Conservation (phyloP, 2,113 vertebrate species). For the Ibidorhyncha struthersii region DNA sequence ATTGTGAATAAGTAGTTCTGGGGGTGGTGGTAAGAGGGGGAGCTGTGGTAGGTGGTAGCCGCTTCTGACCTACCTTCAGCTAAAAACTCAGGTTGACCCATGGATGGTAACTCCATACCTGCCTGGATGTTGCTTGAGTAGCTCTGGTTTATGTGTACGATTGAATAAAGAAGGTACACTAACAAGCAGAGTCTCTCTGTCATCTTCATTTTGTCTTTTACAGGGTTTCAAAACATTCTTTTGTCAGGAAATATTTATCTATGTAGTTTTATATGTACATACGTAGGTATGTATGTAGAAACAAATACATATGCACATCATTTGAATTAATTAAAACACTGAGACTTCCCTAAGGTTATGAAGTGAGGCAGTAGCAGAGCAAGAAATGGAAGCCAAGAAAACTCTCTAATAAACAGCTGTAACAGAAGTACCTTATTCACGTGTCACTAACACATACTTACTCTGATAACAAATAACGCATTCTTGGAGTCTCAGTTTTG, state of each 20-base stretch:
- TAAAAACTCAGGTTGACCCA: not conserved
- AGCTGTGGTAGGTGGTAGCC: not conserved
- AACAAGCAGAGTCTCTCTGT: not conserved
- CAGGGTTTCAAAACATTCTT: not conserved
- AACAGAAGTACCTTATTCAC: constrained; percentile 44
- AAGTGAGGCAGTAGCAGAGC: constrained; percentile 4
- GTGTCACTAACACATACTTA: constrained; percentile 28
- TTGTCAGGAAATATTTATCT: not conserved
- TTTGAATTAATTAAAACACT: not conserved
- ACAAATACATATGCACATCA: not conserved
- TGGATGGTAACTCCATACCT: not conserved
- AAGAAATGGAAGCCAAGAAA: constrained; percentile 45
- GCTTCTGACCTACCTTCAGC: not conserved
- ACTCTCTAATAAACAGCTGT: constrained; percentile 33
- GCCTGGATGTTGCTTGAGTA: not conserved
- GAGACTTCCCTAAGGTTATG: constrained; percentile 14
- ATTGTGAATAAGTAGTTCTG: not conserved
- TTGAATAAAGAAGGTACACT: rapidly evolving
- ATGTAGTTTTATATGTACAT: not conserved
- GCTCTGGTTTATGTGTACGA: not conserved
- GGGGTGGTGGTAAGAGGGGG: not conserved
- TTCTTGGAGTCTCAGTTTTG: constrained; percentile 35
- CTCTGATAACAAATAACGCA: constrained; percentile 34
- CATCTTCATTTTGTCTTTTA: not conserved
- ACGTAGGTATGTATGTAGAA: not conserved